Base-by-base conservation (phyloP, 2,888 invertebrate species). In the Herminia tarsipennalis region DNA sequence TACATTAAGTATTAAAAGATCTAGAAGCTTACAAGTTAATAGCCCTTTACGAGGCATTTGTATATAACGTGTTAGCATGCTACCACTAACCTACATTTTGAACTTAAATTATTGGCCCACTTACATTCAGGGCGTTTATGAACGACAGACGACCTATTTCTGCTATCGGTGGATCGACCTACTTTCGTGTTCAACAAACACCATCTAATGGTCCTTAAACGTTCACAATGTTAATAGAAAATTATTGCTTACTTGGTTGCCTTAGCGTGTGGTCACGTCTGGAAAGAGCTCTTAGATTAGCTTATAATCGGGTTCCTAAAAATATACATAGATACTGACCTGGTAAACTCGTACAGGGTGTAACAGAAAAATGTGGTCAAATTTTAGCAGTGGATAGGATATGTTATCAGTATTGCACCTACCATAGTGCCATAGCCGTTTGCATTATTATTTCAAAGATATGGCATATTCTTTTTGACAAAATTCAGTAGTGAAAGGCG, bases 1-100 rank as follows among this genome's bases (percentile, higher is more conserved):
- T 35, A 33, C 46, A 52, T 58, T 38, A 50, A 14, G 28, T 29
- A 54, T 59, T 60, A 32, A 47, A 36, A 21, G 17, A 34, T 28
- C 13, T 28, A 4, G 12, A 12, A 18, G 16, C 16, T 54, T 20
- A 30, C 29, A 28, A 35, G 21, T 20, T 29, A 49, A 52, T 49
- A 49, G 18, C 18, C 32, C 34, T 30, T 46, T 25, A 39, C 42
- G 39, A 52, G 49, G 48, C 45, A 56, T 47, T 53, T 50, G 56
- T 42, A 50, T 54, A 56, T 78, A 77, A 81, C 86, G 18, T 38
- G 24, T 13, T 45, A 76, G 85, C 87, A 88, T 89, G 88, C 71
- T 70, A 78, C 83, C 63, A 73, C 73, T 88, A 83, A 88, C 88
- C 88, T 78, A 88, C 87, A 88, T 88, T 85, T 82, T 68, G 69